Evolutionary conservation across 2,888 invertebrate genomes (phyloP).

Genomic region (Drosophila tripunctata): DNA sequence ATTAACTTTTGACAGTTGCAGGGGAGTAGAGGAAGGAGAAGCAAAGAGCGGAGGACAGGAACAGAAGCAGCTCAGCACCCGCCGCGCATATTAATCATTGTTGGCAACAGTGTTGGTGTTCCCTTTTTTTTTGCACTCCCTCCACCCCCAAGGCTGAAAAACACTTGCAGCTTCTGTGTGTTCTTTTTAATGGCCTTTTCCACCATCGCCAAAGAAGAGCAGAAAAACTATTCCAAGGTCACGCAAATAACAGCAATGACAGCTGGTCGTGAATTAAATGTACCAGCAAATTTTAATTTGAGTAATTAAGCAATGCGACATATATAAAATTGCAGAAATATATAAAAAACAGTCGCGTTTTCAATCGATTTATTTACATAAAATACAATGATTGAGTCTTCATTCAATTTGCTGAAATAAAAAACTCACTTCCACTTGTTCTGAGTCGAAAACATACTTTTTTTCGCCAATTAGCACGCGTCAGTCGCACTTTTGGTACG

Average conservation of each 20-base stretch:
- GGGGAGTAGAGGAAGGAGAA: background rate
- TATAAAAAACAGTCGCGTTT: background rate
- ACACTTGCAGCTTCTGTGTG: constrained; percentile 44
- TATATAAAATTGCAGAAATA: background rate
- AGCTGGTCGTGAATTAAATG: constrained; percentile 44
- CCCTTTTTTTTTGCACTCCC: constrained; percentile 13
- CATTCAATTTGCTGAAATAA: background rate
- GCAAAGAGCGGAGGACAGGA: background rate
- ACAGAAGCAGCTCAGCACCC: constrained; percentile 30
- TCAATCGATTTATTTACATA: background rate
- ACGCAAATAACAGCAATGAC: constrained; percentile 23
- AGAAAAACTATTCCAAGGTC: constrained; percentile 44
- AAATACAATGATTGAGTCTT: background rate
- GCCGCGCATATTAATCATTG: constrained; percentile 74
- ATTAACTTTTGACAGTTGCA: constrained; percentile 70
- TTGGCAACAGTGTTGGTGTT: constrained; percentile 29
- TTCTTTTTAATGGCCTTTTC: constrained; percentile 39
- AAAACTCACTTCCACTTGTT: background rate
- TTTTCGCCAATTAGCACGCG: background rate
- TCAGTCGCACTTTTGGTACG: background rate
- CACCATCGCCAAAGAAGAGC: constrained; percentile 8
- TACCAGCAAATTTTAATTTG: constrained; percentile 37
- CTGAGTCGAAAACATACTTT: background rate
- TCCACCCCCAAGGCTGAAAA: constrained; percentile 51
- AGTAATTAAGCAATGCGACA: constrained; percentile 22